Percentiles rank a stretch among this genome's conserved stretches.
Conservation (phyloP, 2,113 vertebrate genomes). For the Cyprinodon brontotheroides region DNA sequence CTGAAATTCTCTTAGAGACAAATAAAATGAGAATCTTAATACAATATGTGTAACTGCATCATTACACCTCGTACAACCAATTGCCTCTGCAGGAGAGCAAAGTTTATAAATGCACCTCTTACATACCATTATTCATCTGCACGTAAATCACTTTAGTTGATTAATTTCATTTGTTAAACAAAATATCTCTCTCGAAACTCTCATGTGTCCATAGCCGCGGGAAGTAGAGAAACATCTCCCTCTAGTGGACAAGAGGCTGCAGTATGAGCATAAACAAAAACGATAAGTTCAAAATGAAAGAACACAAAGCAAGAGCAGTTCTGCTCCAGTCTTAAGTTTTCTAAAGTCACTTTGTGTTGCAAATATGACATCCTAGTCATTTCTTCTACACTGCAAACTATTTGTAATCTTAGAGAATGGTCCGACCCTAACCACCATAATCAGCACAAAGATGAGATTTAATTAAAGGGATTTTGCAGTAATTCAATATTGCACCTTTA, state of each 20-base stretch:
- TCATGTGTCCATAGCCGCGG: constrained; percentile 50
- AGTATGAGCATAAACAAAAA: background rate
- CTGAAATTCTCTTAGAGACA: constrained; percentile 14
- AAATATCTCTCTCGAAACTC: constrained; percentile 20
- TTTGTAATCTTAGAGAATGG: too few relatives aligned
- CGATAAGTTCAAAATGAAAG: background rate
- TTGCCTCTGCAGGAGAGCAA: constrained; percentile 12
- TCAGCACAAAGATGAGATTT: background rate
- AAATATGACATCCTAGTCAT: background rate
- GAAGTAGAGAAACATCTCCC: constrained; percentile 54
- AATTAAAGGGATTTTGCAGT: constrained; percentile 32
- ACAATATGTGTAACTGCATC: constrained; percentile 13
- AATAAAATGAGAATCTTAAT: constrained; percentile 22
- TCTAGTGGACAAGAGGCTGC: constrained; percentile 42
- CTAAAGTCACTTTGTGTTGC: background rate
- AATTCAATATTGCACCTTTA: constrained; percentile 24
- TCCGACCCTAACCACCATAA: background rate
- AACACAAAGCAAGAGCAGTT: background rate
- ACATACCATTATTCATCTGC: background rate
- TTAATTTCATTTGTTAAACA: constrained; percentile 25
- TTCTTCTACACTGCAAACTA: constrained; percentile 9
- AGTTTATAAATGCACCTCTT: constrained; percentile 14
- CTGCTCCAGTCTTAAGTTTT: background rate
- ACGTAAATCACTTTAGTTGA: background rate
- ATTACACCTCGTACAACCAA: constrained; percentile 39